These are phyloP conservation scores for Dolomedes plantarius DNA, from an alignment of 2,888 invertebrate genomes.

Conservation along the genomic window DNA sequence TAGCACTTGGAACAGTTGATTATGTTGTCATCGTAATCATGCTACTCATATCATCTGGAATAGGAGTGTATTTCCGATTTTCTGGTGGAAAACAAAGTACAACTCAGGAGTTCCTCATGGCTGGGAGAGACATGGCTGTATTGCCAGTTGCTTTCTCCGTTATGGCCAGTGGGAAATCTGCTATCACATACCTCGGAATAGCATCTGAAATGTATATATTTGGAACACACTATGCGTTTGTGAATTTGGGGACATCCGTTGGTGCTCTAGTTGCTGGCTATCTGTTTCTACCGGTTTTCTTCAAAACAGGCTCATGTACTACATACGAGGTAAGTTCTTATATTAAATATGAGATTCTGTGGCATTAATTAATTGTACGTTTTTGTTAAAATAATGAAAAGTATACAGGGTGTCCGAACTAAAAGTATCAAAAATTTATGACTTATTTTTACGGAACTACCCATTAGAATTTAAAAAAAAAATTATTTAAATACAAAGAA, in stretches of 20 bases:
- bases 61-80: conserved; percentile 90
- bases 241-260: conserved; percentile 85
- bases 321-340: conserved; percentile 78
- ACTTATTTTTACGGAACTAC: no score
- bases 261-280: conserved; percentile 87
- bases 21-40: conserved; percentile 52
- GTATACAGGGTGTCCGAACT: no score
- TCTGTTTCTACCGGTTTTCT: conserved; percentile 90
- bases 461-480: no score
- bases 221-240: conserved; percentile 87
- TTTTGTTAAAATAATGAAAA: no score
- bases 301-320: conserved; percentile 86
- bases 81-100: conserved; percentile 91
- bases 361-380: no score
- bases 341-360: no score
- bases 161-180: conserved; percentile 96
- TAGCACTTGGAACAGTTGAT: conserved; percentile 28
- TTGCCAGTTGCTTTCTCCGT: conserved; percentile 89
- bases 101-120: conserved; percentile 82
- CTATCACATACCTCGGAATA: conserved; percentile 89
- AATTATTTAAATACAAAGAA: no score
- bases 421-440: no score
- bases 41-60: conserved; percentile 52
- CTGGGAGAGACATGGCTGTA: conserved; percentile 87
- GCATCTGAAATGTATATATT: conserved; percentile 90